These are phyloP conservation scores for Drosophila cognata DNA, from an alignment of 2,888 invertebrate genomes.

Conservation along the genomic window DNA sequence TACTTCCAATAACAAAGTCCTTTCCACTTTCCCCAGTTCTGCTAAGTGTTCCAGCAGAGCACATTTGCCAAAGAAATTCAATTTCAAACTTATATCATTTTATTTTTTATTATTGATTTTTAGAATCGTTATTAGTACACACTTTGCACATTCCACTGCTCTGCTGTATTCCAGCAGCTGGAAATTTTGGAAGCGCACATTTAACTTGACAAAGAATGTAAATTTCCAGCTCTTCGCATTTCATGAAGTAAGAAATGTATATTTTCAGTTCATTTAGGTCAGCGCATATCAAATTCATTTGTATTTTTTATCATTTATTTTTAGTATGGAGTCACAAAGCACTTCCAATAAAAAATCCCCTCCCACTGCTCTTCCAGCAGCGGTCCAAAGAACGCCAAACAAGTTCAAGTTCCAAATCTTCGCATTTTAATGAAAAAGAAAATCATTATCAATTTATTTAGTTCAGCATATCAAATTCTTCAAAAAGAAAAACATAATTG, in stretches of 20 bases:
- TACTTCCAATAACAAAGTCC: not conserved
- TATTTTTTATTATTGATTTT: not conserved
- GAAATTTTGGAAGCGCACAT: not conserved
- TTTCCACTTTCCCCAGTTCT: not conserved
- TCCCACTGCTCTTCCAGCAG: not conserved
- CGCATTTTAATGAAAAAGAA: constrained; percentile 51
- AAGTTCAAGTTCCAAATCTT: not conserved
- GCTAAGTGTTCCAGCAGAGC: not conserved
- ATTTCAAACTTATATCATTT: not conserved
- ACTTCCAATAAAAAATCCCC: not conserved
- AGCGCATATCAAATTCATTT: not conserved
- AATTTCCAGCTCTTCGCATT: not conserved
- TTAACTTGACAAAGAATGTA: not conserved
- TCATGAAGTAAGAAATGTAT: not conserved
- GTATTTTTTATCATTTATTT: not conserved
- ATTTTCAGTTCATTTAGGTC: not conserved
- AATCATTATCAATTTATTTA: constrained; percentile 70
- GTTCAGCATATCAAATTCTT: constrained; percentile 76
- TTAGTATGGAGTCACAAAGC: not conserved
- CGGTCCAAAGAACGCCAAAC: not conserved
- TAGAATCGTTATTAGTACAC: not conserved
- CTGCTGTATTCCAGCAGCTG: not conserved
- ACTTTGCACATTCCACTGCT: not conserved
- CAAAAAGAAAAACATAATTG: constrained; percentile 64
- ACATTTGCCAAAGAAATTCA: too few species aligned